Conservation (phyloP, 2,797 vertebrate genomes). For the Scyliorhinus canicula region DNA sequence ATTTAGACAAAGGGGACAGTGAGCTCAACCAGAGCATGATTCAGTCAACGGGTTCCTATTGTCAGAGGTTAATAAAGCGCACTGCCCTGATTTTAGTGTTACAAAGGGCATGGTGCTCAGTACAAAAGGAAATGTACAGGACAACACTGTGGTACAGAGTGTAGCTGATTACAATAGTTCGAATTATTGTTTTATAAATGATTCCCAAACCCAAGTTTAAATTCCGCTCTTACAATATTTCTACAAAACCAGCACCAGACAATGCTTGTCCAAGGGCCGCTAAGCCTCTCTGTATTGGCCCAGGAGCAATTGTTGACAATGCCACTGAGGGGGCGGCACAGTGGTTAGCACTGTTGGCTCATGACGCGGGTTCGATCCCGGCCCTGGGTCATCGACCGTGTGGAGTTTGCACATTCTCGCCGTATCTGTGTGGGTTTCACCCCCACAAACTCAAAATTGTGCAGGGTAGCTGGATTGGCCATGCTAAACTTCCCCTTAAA, state of each 20-base stretch:
- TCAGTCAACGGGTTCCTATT: neutral
- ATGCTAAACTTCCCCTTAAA: too few species aligned
- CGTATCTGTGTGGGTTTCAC: too few species aligned
- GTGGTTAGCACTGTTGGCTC: too few species aligned
- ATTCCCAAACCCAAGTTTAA: neutral
- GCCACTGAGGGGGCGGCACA: too few species aligned
- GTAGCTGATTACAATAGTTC: neutral
- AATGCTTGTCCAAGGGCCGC: neutral
- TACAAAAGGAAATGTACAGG: neutral
- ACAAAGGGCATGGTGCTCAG: neutral
- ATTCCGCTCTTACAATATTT: neutral
- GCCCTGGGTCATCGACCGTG: too few species aligned
- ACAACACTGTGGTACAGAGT: neutral
- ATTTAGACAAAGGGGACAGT: neutral
- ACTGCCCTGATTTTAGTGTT: neutral
- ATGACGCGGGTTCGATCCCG: too few species aligned
- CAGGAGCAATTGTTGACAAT: too few species aligned
- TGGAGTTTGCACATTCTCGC: too few species aligned
- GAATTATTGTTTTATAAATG: neutral
- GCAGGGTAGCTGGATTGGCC: too few species aligned
- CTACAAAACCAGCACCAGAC: neutral
- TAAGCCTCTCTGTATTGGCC: too few species aligned
- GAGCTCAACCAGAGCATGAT: neutral
- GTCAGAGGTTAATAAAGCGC: neutral
- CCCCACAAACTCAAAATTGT: too few species aligned